These are phyloP conservation scores for Gymnodraco acuticeps DNA, from an alignment of 2,797 vertebrate genomes.

Conservation along the genomic window DNA sequence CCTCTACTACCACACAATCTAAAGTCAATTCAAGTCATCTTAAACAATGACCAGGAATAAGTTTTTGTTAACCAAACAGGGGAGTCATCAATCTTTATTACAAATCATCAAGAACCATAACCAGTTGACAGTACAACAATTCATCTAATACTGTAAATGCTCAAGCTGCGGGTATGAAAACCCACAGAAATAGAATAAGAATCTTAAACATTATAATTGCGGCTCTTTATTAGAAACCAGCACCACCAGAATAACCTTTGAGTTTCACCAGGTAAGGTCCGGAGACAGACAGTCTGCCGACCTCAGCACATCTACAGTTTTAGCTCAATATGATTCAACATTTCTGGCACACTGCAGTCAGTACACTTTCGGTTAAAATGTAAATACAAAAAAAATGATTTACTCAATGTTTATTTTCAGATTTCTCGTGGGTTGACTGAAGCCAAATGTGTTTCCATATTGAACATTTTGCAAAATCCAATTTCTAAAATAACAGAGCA, in stretches of 20 bases:
- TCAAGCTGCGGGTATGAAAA: conserved; percentile 64
- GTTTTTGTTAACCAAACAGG: conserved; percentile 78
- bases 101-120: conserved; percentile 79
- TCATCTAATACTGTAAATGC: conserved; percentile 80
- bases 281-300: conserved; percentile 41
- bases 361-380: conserved; percentile 23
- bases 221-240: conserved; percentile 62
- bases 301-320: conserved; percentile 6
- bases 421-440: conserved; percentile 1
- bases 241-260: conserved; percentile 54
- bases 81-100: conserved; percentile 82
- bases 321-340: conserved; percentile 21
- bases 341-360: conserved; percentile 19
- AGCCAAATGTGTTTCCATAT: conserved; percentile 21
- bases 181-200: conserved; percentile 61
- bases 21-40: conserved; percentile 76
- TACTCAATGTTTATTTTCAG: conserved; percentile 12
- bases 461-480: conserved; percentile 12
- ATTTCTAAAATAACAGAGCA: conserved; percentile 24
- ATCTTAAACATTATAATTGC: conserved; percentile 53
- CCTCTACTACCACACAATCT: conserved; percentile 64
- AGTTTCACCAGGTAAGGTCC: conserved; percentile 49
- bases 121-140: conserved; percentile 79
- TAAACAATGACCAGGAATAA: conserved; percentile 82
- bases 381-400: conserved; percentile 3